Evolutionary conservation across 2,797 vertebrate species (phyloP).

Genomic region (Pangasius larnaudii): DNA sequence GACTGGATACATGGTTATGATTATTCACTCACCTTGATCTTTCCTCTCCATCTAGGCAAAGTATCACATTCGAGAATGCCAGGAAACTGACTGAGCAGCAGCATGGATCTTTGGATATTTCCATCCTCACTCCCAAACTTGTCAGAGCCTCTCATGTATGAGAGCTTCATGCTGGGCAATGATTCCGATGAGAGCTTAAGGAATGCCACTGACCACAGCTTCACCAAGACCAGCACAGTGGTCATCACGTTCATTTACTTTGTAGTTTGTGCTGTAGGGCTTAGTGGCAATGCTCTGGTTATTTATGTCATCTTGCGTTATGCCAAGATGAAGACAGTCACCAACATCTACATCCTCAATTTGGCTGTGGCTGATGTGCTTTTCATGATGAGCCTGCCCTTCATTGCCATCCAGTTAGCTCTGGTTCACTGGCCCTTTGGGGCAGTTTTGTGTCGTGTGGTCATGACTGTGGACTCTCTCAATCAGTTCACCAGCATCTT

Average conservation of each 20-base stretch:
- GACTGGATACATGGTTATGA: background rate
- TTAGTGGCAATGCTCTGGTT: constrained; percentile 91
- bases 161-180: constrained; percentile 69
- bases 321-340: constrained; percentile 98
- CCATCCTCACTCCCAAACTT: constrained; percentile 72
- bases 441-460: constrained; percentile 87
- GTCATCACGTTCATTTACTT: constrained; percentile 95
- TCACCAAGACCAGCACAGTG: constrained; percentile 85
- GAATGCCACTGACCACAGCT: constrained; percentile 75
- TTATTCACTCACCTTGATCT: constrained; percentile 29
- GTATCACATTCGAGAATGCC: constrained; percentile 52
- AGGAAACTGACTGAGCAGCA: constrained; percentile 44
- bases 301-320: constrained; percentile 97
- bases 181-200: constrained; percentile 65
- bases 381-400: constrained; percentile 94
- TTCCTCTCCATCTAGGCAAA: constrained; percentile 60
- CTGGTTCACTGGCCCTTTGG: constrained; percentile 96
- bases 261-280: constrained; percentile 87
- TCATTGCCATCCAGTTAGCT: constrained; percentile 92
- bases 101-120: constrained; percentile 76
- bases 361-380: constrained; percentile 94
- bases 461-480: constrained; percentile 94
- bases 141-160: constrained; percentile 74
- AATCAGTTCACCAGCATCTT: constrained; percentile 98
- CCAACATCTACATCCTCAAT: constrained; percentile 98